Percentiles rank a stretch among this genome's conserved stretches.
Evolutionary conservation across 1,140 invertebrate genomes (phyloP).

Genomic region (Artemia franciscana): DNA sequence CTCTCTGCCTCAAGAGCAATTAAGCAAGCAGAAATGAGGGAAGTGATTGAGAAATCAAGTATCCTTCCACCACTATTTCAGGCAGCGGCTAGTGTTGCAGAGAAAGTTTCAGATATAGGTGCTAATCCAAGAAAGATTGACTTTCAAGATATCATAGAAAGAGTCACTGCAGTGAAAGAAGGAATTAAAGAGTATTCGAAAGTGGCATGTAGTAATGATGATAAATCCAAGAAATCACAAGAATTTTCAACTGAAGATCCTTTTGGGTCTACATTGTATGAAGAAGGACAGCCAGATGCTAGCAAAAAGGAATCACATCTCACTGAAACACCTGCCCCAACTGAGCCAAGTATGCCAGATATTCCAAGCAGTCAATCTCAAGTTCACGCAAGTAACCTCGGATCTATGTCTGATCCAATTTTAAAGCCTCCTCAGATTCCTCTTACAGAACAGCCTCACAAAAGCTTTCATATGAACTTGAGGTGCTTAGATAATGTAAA

Average conservation of each 20-base stretch:
- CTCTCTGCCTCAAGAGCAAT: slow-evolving; percentile 1
- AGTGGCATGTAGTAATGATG: not conserved
- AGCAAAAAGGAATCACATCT: not conserved
- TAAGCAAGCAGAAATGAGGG: slow-evolving; percentile 4
- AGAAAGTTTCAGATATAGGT: not conserved
- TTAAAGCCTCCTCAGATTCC: not conserved
- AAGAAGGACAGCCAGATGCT: not conserved
- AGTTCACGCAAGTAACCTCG: slow-evolving; percentile 3
- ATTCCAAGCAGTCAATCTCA: too few relatives aligned
- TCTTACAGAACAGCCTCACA: slow-evolving; percentile 1
- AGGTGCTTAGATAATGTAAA: not conserved
- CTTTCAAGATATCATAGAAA: not conserved
- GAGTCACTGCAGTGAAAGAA: not conserved
- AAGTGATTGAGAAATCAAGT: not conserved
- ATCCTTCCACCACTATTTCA: not conserved
- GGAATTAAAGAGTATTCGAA: slow-evolving; percentile 1
- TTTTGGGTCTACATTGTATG: not conserved
- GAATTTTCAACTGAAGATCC: not conserved
- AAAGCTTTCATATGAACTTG: not conserved
- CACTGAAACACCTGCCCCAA: too few relatives aligned
- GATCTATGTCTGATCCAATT: not conserved
- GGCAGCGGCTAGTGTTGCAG: not conserved
- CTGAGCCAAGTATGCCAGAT: too few relatives aligned
- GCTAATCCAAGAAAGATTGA: slow-evolving; percentile 2
- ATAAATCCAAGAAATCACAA: not conserved